phyloP scores from a whole-genome alignment of 2,113 vertebrate genomes.

The Callorhinus ursinus region DNA sequence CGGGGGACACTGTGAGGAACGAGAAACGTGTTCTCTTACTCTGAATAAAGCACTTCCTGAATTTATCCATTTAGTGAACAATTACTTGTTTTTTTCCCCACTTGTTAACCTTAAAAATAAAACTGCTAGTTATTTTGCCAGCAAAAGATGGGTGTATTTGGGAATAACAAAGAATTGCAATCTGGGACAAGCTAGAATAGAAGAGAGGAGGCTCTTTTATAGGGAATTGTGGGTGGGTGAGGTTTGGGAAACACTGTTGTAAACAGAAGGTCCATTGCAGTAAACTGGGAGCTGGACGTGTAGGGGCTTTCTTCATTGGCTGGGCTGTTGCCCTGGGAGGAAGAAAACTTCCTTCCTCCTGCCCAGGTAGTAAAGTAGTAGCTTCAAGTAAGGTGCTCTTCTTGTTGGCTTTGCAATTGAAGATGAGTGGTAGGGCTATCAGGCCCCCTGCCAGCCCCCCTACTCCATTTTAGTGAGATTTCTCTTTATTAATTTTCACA shows the following conservation, averaged over 20 bases:
- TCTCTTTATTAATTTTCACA: not conserved
- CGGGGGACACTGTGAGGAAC: not conserved
- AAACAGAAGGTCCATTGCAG: not conserved
- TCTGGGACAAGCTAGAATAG: not conserved
- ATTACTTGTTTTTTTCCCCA: too few species aligned
- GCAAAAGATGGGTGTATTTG: not conserved
- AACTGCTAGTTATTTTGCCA: not conserved
- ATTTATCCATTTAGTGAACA: rapidly evolving
- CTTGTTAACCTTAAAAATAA: not conserved
- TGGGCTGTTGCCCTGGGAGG: not conserved
- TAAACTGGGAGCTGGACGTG: not conserved
- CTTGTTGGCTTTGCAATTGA: not conserved
- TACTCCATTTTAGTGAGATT: not conserved
- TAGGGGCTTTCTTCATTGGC: not conserved
- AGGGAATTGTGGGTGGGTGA: not conserved
- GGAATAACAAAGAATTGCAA: not conserved
- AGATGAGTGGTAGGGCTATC: not conserved
- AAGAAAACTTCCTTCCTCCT: not conserved
- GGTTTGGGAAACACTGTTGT: too few species aligned
- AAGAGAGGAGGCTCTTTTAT: not conserved
- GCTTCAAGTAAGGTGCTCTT: not conserved
- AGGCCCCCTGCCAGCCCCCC: not conserved
- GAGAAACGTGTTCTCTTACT: not conserved
- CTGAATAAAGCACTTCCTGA: not conserved
- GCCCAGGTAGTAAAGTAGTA: too few species aligned